Conservation (phyloP, 2,888 invertebrate species). For the Synergus itoensis region DNA sequence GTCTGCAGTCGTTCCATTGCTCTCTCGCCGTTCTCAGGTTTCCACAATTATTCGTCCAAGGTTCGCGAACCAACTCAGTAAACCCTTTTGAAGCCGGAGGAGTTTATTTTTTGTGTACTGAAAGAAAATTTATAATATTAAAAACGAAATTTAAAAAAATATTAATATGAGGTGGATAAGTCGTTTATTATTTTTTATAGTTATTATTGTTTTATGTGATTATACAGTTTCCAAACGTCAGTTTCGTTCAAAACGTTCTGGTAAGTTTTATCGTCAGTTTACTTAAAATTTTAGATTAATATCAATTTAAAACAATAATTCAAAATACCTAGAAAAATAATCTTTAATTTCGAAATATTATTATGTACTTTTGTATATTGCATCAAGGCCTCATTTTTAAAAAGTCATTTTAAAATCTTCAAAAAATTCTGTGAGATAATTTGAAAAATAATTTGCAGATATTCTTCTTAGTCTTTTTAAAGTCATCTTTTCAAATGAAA, state of each 20-base stretch:
- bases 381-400: no score
- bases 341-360: not conserved
- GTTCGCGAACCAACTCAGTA: slow-evolving; percentile 38
- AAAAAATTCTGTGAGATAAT: no score
- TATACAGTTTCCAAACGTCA: slow-evolving; percentile 50
- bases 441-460: no score
- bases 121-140: slow-evolving; percentile 42
- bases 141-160: slow-evolving; percentile 45
- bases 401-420: no score
- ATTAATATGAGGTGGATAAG: slow-evolving; percentile 49
- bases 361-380: no score
- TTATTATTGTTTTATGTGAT: slow-evolving; percentile 54
- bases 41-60: slow-evolving; percentile 50
- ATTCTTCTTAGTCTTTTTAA: no score
- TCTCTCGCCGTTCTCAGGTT: slow-evolving; percentile 53
- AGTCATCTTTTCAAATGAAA: no score
- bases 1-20: slow-evolving; percentile 57
- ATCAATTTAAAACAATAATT: not conserved
- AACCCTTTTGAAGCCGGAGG: slow-evolving; percentile 26
- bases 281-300: not conserved
- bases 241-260: slow-evolving; percentile 57
- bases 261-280: slow-evolving; percentile 53
- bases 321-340: not conserved
- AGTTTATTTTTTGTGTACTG: slow-evolving; percentile 33
- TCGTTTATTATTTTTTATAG: slow-evolving; percentile 51